These are phyloP conservation scores for Ophiothrix spiculata DNA, from an alignment of 35 echinoderm and acorn worm genomes.

Conservation along the genomic window DNA sequence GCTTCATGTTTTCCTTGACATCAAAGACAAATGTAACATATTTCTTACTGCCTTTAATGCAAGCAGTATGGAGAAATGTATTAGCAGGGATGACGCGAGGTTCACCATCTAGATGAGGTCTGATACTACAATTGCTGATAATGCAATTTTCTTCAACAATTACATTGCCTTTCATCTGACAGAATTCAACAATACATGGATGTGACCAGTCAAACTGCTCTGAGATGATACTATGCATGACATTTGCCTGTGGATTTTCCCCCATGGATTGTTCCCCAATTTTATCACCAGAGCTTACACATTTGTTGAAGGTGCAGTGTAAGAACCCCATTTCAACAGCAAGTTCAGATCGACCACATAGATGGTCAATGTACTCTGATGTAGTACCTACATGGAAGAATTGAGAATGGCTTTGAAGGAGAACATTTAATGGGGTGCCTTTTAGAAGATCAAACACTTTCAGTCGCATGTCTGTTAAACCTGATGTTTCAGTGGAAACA, in stretches of 20 bases:
- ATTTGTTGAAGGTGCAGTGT: conserved; percentile 49
- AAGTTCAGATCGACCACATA: conserved; percentile 51
- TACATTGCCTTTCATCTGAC: conserved; percentile 47
- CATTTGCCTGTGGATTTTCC: conserved; percentile 23
- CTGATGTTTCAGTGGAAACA: conserved; percentile 41
- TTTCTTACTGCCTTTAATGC: conserved; percentile 26
- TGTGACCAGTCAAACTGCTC: conserved; percentile 20
- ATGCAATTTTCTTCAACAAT: conserved; percentile 49
- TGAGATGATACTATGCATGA: conserved; percentile 65
- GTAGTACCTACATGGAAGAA: conserved; percentile 96
- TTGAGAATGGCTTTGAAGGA: conserved; percentile 67
- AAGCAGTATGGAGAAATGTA: conserved; percentile 82
- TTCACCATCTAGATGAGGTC: not conserved
- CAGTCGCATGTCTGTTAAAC: conserved; percentile 54
- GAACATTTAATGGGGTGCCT: conserved; percentile 68
- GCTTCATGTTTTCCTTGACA: conserved; percentile 79
- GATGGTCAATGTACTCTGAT: conserved; percentile 73
- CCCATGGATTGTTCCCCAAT: too few relatives aligned
- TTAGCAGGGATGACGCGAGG: conserved; percentile 36
- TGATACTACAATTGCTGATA: conserved; percentile 64
- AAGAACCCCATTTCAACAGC: conserved; percentile 40
- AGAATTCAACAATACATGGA: conserved; percentile 75
- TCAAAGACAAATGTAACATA: conserved; percentile 83
- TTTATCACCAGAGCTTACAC: not conserved
- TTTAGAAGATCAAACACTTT: conserved; percentile 63